Percentiles rank a stretch among this genome's conserved stretches.
Evolutionary conservation across 2,113 vertebrate species (phyloP).

Genomic region (Alethe diademata): DNA sequence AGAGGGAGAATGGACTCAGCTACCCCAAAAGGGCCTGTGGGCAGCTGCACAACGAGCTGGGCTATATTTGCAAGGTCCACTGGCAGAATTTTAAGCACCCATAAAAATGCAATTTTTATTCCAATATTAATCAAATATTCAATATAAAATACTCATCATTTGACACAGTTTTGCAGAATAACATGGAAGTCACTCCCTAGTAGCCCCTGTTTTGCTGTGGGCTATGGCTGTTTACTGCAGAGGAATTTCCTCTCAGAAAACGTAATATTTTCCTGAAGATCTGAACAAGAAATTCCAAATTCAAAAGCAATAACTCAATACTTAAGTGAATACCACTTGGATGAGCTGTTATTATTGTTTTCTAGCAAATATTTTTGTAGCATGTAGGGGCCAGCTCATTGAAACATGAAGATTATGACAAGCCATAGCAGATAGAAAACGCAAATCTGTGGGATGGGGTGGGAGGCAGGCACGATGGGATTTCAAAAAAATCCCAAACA

Average conservation of each 20-base stretch:
- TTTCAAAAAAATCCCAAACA: slow-evolving; percentile 1
- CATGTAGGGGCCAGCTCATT: background rate
- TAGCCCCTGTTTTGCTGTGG: background rate
- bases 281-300: background rate
- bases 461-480: background rate
- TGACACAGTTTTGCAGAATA: background rate
- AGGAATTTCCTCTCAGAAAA: background rate
- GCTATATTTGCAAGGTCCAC: background rate
- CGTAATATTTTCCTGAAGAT: background rate
- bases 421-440: background rate
- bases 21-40: background rate
- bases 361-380: background rate
- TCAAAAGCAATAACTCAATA: background rate
- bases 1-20: background rate
- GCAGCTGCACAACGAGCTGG: background rate
- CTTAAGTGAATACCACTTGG: background rate
- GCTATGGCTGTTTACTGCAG: background rate
- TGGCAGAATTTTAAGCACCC: background rate
- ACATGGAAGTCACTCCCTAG: accelerated
- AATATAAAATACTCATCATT: background rate
- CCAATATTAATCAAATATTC: background rate
- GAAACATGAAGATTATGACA: background rate
- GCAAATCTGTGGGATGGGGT: background rate
- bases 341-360: background rate
- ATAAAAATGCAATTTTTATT: background rate